A percentile compares a stretch with the other conserved stretches of the same genome.
Conservation (phyloP, 1,140 invertebrate species). For the Lysiphlebus fabarum region DNA sequence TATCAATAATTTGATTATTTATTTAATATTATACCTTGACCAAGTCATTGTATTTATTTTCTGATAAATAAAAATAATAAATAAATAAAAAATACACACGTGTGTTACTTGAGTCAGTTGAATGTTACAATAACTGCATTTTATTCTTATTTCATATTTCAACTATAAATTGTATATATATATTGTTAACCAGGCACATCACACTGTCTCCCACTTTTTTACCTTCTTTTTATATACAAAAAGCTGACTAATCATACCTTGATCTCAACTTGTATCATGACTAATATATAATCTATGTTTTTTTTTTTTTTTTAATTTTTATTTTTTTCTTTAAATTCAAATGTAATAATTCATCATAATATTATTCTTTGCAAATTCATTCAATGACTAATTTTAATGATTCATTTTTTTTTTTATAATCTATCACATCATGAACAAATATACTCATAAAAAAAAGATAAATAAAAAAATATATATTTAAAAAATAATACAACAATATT, state of each 20-base stretch:
- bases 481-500: no score
- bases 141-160: background rate
- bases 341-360: no score
- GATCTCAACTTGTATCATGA: constrained; percentile 17
- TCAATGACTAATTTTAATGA: no score
- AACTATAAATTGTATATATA: background rate
- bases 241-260: constrained; percentile 23
- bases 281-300: constrained; percentile 11
- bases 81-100: no score
- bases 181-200: background rate
- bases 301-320: constrained; percentile 2
- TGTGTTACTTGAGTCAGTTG: background rate
- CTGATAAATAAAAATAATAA: no score
- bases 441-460: no score
- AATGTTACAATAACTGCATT: background rate
- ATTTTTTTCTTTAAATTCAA: background rate
- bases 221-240: background rate
- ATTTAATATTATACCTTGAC: constrained; percentile 3
- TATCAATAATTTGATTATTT: background rate
- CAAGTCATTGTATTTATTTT: constrained; percentile 8
- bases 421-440: no score
- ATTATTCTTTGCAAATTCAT: no score
- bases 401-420: no score
- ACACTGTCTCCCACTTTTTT: background rate
- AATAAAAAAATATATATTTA: no score